Evolutionary conservation across 2,113 vertebrate genomes (phyloP), one percentile per base, ranked within the genome.

Genomic region (Scatophagus argus): DNA sequence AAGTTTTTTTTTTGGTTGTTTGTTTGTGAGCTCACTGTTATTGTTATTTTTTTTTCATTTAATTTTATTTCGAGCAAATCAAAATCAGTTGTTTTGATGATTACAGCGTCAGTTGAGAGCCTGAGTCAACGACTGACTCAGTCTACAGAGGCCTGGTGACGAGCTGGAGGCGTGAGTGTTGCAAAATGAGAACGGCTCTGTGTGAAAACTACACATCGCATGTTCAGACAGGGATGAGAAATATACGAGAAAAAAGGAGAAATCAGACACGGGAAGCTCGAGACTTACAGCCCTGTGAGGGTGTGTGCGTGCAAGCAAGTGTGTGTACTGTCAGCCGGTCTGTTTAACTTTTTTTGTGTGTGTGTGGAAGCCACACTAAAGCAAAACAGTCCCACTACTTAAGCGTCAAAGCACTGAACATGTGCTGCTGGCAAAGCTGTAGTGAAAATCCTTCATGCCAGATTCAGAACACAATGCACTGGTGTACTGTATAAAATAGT

Each of bases 101-200:
- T 25, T 32, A 23, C 25, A 21, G 47, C 72, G 3, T 39, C 62
- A 31, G 31, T n/a, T 2, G 19, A 59, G 38, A 0, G 70, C 2
- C 44, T 76, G 85, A 85, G 36, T 81, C 82, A 75, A 27, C 32
- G 1, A 4, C 41, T 84, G 82, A 87, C 34, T 79, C 74, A 84
- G 9, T 38, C 34, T n/a, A 36, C 54, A 51, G 34, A 68, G 68
- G 75, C 54, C 55, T 60, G 71, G 8, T 47, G 65, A 69, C 66
- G 77, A 87, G 62, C 79, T 83, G 83, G 55, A 62, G 52, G 25
- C 38, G 47, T 6, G 44, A 7, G 44, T 32, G 80, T 44, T 82
- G 39, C 52, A 56, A 75, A 60, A 78, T 63, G 55, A 17, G 66
- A 73, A 60, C 46, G 0, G 41, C 17, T 67, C 49, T 25, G n/a